Conservation (phyloP, 2,797 vertebrate genomes). For the Spatula clypeata region DNA sequence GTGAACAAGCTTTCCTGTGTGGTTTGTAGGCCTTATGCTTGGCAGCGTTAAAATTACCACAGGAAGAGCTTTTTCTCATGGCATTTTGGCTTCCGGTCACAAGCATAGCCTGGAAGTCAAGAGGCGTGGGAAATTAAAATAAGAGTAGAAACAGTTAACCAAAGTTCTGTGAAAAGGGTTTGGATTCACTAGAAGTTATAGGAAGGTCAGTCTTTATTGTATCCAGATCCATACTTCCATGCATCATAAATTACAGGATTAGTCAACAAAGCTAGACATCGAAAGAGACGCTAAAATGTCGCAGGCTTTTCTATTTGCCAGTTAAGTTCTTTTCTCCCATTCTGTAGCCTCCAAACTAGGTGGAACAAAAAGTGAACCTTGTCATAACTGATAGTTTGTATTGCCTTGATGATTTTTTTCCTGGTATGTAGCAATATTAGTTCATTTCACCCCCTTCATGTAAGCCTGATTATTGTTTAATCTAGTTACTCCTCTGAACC, state of each 20-base stretch:
- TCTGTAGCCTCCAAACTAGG: not conserved
- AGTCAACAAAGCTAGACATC: not conserved
- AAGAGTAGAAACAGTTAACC: conserved; percentile 78
- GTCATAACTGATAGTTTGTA: not conserved
- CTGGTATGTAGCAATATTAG: not conserved
- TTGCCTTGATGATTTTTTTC: rapidly evolving
- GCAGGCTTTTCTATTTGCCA: not conserved
- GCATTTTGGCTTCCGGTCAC: conserved; percentile 81
- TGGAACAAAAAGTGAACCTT: not conserved
- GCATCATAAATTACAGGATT: conserved; percentile 42
- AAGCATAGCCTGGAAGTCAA: conserved; percentile 78
- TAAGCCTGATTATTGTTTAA: not conserved
- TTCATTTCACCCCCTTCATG: not conserved
- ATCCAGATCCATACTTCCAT: conserved; percentile 71
- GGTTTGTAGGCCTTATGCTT: conserved; percentile 77
- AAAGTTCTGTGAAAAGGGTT: conserved; percentile 76
- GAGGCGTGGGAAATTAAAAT: conserved; percentile 79
- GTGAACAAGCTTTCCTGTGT: conserved; percentile 74
- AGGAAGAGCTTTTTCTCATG: conserved; percentile 82
- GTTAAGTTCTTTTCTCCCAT: not conserved
- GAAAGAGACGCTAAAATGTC: not conserved
- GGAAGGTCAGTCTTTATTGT: conserved; percentile 67
- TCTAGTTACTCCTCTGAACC: not conserved
- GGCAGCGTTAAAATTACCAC: conserved; percentile 71
- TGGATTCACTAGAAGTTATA: conserved; percentile 75